Evolutionary conservation across 1,140 invertebrate genomes (phyloP).

Genomic region (Palaemon carinicauda): DNA sequence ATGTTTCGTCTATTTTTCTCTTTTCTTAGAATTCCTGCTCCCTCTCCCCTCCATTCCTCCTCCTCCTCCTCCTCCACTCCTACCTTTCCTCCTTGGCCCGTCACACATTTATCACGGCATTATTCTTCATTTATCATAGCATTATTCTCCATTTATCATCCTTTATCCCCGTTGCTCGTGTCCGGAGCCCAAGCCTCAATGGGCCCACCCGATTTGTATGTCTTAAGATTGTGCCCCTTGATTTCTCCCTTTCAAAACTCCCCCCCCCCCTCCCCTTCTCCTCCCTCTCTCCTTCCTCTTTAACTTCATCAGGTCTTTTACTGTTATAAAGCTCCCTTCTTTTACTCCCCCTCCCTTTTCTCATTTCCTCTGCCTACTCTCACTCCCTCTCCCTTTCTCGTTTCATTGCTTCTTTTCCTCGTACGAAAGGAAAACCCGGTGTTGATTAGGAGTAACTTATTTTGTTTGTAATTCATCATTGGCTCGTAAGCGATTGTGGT

Average conservation of each 20-base stretch:
- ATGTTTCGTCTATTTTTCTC: not conserved
- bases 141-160: conserved; percentile 58
- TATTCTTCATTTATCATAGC: conserved; percentile 55
- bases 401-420: not conserved
- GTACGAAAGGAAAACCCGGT: too few relatives aligned
- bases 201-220: conserved; percentile 48
- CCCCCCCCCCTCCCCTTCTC: too few relatives aligned
- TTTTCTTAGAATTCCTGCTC: not conserved
- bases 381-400: not conserved
- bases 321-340: not conserved
- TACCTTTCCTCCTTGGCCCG: conserved; percentile 24
- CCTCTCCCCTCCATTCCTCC: not conserved
- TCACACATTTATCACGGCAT: conserved; percentile 55
- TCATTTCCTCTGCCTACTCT: not conserved
- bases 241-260: not conserved
- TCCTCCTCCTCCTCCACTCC: not conserved
- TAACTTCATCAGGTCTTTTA: not conserved
- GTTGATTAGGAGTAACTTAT: too few relatives aligned
- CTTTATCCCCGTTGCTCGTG: conserved; percentile 44
- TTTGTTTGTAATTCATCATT: too few relatives aligned
- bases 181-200: conserved; percentile 39
- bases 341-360: not conserved
- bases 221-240: conserved; percentile 37
- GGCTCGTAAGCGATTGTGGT: too few relatives aligned
- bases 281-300: not conserved